phyloP scores from a whole-genome alignment of 2,113 vertebrate species.

The Heterochromis multidens region DNA sequence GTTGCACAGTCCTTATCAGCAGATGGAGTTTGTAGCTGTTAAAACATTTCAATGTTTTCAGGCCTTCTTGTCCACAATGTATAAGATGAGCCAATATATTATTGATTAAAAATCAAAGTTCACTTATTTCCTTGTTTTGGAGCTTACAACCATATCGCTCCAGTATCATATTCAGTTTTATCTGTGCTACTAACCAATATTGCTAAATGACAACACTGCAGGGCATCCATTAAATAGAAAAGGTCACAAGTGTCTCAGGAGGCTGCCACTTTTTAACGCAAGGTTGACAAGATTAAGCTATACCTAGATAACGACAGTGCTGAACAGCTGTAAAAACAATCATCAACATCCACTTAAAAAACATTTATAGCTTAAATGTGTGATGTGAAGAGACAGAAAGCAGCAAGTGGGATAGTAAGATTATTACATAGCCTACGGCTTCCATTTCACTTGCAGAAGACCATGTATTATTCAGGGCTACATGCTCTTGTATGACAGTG shows the following conservation, averaged over 20 bases:
- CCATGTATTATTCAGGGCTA: conserved; percentile 43
- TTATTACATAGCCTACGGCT: not conserved
- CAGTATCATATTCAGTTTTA: not conserved
- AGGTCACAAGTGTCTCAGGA: conserved; percentile 19
- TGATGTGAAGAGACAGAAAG: conserved; percentile 8
- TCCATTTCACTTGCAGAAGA: not conserved
- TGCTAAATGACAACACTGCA: not conserved
- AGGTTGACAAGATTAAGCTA: conserved; percentile 19
- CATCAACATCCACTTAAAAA: conserved; percentile 3
- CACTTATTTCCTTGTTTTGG: not conserved
- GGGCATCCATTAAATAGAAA: conserved; percentile 6
- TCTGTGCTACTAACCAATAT: not conserved
- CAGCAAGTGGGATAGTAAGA: not conserved
- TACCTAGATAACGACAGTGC: conserved; percentile 7
- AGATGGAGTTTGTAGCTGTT: not conserved
- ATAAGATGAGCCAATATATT: not conserved
- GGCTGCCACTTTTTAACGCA: not conserved
- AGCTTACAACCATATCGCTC: not conserved
- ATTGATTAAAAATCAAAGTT: not conserved
- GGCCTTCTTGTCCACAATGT: not conserved
- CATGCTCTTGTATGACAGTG: not conserved
- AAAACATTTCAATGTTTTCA: not conserved
- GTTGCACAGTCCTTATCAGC: not conserved
- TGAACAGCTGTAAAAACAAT: conserved; percentile 32
- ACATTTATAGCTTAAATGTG: not conserved